Conservation (phyloP, 2,113 vertebrate species). For the Calypte anna region DNA sequence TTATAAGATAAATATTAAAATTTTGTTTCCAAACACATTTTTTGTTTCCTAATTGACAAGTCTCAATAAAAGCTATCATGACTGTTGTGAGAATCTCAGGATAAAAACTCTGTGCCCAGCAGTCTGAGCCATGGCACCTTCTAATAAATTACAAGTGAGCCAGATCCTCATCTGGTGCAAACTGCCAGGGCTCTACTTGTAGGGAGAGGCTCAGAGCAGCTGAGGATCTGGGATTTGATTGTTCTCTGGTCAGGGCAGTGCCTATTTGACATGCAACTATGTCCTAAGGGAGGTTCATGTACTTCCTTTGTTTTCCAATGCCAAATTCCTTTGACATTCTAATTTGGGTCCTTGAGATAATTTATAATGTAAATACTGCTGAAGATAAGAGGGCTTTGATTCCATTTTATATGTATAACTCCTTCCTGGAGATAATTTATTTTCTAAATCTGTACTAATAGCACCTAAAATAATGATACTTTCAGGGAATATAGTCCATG, state of each 20-base stretch:
- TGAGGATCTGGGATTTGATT: background rate
- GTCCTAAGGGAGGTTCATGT: conserved; percentile 17
- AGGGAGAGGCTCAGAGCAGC: background rate
- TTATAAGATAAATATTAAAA: background rate
- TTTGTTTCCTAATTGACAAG: background rate
- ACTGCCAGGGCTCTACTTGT: background rate
- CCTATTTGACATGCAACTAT: background rate
- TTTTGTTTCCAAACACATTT: background rate
- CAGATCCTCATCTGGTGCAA: background rate
- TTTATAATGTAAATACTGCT: conserved; percentile 22
- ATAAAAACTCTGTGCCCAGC: background rate
- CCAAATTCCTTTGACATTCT: conserved; percentile 33
- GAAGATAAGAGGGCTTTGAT: background rate
- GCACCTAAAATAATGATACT: background rate
- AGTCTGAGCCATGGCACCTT: background rate
- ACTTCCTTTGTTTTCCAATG: conserved; percentile 1
- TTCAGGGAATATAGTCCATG: background rate
- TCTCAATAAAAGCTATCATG: accelerated
- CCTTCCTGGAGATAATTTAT: conserved; percentile 28
- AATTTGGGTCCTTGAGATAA: conserved; percentile 16
- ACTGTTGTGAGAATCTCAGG: background rate
- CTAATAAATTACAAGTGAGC: background rate
- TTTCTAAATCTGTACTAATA: conserved; percentile 16
- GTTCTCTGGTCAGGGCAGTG: background rate
- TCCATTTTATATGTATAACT: background rate